phyloP scores from a whole-genome alignment of 2,113 vertebrate species.

The Notothenia rossii region DNA sequence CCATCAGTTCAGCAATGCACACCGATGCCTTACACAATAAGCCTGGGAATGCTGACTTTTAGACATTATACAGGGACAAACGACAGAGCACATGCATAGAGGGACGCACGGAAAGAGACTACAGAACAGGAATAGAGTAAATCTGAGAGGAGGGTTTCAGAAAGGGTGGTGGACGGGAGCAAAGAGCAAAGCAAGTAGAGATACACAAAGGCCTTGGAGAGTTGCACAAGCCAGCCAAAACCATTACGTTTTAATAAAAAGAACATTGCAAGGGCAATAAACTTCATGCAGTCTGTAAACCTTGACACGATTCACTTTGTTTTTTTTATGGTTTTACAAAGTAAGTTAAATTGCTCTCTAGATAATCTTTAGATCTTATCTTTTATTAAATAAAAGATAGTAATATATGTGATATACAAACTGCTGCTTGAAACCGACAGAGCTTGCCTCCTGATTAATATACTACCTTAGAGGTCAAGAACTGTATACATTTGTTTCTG shows the following conservation, averaged over 20 bases:
- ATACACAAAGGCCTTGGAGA: conserved; percentile 45
- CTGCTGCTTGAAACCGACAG: too few species aligned
- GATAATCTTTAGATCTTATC: conserved; percentile 11
- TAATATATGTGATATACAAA: not conserved
- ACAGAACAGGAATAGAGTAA: conserved; percentile 31
- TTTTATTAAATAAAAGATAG: conserved; percentile 4
- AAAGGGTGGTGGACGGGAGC: not conserved
- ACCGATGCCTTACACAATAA: conserved; percentile 65
- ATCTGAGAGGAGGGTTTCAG: not conserved
- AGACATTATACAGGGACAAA: conserved; percentile 62
- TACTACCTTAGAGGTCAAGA: too few species aligned
- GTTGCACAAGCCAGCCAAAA: conserved; percentile 29
- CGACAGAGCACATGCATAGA: conserved; percentile 41
- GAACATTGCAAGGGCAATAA: conserved; percentile 23
- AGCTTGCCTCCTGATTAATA: not conserved
- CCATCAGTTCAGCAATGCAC: conserved; percentile 79
- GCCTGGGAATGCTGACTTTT: conserved; percentile 60
- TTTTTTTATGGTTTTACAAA: conserved; percentile 36
- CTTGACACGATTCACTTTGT: conserved; percentile 24
- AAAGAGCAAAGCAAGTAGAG: not conserved
- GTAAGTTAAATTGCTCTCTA: not conserved
- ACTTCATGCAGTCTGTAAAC: conserved; percentile 46
- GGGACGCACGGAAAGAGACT: conserved; percentile 27
- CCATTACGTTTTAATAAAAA: conserved; percentile 66
- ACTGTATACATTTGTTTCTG: too few species aligned